Evolutionary conservation across 2,113 vertebrate genomes (phyloP), one percentile per base, ranked within the genome.

Genomic region (Pholis gunnellus): DNA sequence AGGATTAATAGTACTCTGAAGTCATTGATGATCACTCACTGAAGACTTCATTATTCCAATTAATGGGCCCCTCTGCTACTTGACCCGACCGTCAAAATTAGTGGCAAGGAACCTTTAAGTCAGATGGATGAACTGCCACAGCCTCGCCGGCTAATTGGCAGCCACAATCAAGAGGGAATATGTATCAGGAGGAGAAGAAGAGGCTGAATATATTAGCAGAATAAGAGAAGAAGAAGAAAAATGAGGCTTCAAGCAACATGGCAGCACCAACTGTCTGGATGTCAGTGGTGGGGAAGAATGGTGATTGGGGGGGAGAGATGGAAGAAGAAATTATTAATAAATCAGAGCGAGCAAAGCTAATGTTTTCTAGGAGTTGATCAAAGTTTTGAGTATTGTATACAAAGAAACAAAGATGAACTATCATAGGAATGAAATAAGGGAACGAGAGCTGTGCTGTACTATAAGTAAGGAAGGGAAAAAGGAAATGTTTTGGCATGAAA

Each of bases 1-100:
- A 88, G 87, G 91, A 94, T 95, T 93, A 93, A 95, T 93, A 71
- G 91, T 82, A 50, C 87, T 89, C 75, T 64, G 74, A 86, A 88
- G 87, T 80, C 91, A 88, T 61, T 86, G 92, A 89, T 88, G 91
- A 93, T 93, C 92, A 75, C 91, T 94, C 93, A 94, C 91, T 89
- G 89, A 93, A 87, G 93, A 93, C 94, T 95, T 93, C 93, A 94
- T 95, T 94, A 94, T 93, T 92, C 90, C 94, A 93, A 94, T 95
- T 95, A 95, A 95, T 95, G 93, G 87, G 75, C 86, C 91, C 91
- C 92, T 89, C 81, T 36, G 84, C 92, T 93, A 90, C 93, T 95
- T 95, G 94, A 95, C 94, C 94, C 78, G 78, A 83, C 89, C 85
- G 88, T 95, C 91, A 92, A 50, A 93, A 93, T 92, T 91, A 93